Evolutionary conservation across 2,888 invertebrate genomes (phyloP).

Genomic region (Bedellia somnulentella): DNA sequence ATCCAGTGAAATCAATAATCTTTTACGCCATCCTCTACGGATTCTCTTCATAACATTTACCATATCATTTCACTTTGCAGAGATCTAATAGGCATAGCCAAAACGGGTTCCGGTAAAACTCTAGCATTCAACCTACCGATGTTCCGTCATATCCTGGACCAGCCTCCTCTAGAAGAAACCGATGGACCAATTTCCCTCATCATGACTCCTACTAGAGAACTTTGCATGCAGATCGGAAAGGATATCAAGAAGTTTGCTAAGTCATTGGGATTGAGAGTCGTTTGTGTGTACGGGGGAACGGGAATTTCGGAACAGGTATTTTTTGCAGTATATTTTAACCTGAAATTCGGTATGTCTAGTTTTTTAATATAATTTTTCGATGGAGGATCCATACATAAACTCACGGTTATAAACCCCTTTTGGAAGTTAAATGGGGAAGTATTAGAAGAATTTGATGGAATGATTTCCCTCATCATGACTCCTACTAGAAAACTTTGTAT

Average conservation of each 20-base stretch:
- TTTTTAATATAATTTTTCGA: too few relatives aligned
- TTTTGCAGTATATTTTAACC: slow-evolving; percentile 2
- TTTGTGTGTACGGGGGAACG: slow-evolving; percentile 98
- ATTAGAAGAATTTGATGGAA: slow-evolving; percentile 98
- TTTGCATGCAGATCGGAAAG: slow-evolving; percentile 98
- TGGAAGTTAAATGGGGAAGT: too few relatives aligned
- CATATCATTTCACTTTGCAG: slow-evolving; percentile 22
- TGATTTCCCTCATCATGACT: slow-evolving; percentile 95
- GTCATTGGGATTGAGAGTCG: slow-evolving; percentile 80
- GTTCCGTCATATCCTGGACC: slow-evolving; percentile 95
- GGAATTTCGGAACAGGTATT: slow-evolving; percentile 85
- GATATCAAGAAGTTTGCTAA: slow-evolving; percentile 96
- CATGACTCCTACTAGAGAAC: slow-evolving; percentile 96
- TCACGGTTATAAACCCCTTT: too few relatives aligned
- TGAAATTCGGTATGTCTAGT: too few relatives aligned
- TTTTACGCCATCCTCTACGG: too few relatives aligned
- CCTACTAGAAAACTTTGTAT: slow-evolving; percentile 97
- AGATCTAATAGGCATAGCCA: slow-evolving; percentile 98
- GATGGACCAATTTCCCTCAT: slow-evolving; percentile 97
- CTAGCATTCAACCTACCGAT: slow-evolving; percentile 96
- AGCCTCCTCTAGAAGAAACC: slow-evolving; percentile 89
- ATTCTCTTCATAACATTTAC: too few relatives aligned
- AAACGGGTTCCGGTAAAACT: slow-evolving; percentile 98
- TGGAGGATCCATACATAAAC: too few relatives aligned
- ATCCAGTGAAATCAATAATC: too few relatives aligned